Evolutionary conservation across 2,113 vertebrate species (phyloP).

Genomic region (Ranitomeya imitator): DNA sequence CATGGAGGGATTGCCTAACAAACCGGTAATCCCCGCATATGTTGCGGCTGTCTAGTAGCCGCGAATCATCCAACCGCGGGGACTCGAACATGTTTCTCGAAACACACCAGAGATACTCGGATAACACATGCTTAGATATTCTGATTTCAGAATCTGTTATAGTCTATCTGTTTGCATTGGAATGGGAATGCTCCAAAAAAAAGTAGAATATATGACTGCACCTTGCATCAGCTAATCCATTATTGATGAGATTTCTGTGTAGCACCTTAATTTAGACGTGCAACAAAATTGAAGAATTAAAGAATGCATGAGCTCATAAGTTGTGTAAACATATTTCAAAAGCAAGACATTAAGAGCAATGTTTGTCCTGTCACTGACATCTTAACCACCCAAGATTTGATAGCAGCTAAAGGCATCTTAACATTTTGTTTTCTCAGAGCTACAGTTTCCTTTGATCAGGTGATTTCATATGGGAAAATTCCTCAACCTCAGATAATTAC

Average conservation of each 20-base stretch:
- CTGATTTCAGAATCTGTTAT: neutral
- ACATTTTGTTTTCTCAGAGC: slow-evolving; percentile 46
- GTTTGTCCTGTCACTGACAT: slow-evolving; percentile 51
- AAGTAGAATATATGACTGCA: neutral
- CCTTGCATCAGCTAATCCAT: slow-evolving; percentile 42
- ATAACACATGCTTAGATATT: neutral
- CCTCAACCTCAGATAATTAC: slow-evolving; percentile 47
- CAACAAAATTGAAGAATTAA: slow-evolving; percentile 36
- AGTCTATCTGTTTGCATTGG: neutral
- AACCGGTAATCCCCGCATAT: no score
- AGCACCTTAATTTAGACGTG: slow-evolving; percentile 19
- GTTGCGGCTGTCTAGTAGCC: no score
- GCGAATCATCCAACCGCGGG: no score
- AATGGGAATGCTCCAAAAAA: slow-evolving; percentile 11
- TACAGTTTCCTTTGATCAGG: slow-evolving; percentile 49
- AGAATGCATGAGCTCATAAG: slow-evolving; percentile 30
- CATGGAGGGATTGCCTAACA: no score
- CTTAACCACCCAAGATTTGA: slow-evolving; percentile 41
- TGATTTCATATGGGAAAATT: slow-evolving; percentile 53
- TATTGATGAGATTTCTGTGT: slow-evolving; percentile 39
- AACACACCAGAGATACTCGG: no score
- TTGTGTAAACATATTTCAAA: slow-evolving; percentile 22
- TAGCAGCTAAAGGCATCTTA: slow-evolving; percentile 30
- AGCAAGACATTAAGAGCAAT: slow-evolving; percentile 18
- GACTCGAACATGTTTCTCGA: no score